Percentiles rank a stretch among this genome's conserved stretches.
phyloP scores from a whole-genome alignment of 1,140 invertebrate species.

The Caerostris extrusa region DNA sequence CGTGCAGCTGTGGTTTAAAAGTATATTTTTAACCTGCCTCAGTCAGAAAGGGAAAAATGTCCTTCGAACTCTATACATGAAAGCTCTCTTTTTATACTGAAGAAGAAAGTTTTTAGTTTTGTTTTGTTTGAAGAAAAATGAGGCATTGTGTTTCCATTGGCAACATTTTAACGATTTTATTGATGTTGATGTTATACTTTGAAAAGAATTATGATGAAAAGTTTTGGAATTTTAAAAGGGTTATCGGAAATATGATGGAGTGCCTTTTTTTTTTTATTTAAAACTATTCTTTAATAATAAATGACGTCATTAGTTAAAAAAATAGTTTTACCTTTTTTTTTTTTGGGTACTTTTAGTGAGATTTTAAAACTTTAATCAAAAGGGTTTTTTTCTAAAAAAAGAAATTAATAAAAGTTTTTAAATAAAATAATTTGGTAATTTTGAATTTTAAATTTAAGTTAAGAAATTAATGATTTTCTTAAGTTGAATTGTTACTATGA shows the following conservation, averaged over 20 bases:
- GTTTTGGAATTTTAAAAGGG: no score
- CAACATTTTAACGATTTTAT: slow-evolving; percentile 19
- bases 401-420: background rate
- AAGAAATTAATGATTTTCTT: no score
- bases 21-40: slow-evolving; percentile 5
- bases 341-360: background rate
- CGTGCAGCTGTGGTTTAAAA: background rate
- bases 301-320: background rate
- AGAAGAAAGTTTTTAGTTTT: background rate
- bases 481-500: no score
- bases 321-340: background rate
- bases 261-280: background rate
- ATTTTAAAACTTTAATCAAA: background rate
- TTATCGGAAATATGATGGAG: background rate
- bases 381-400: background rate
- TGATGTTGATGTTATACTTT: background rate
- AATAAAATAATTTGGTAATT: background rate
- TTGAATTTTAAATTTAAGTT: background rate
- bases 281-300: background rate
- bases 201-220: background rate
- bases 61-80: slow-evolving; percentile 1
- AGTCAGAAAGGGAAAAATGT: background rate
- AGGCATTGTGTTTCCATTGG: slow-evolving; percentile 6
- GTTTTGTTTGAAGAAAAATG: background rate
- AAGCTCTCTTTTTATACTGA: background rate